Conservation (phyloP, 2,113 vertebrate species). For the Chrysemys picta region DNA sequence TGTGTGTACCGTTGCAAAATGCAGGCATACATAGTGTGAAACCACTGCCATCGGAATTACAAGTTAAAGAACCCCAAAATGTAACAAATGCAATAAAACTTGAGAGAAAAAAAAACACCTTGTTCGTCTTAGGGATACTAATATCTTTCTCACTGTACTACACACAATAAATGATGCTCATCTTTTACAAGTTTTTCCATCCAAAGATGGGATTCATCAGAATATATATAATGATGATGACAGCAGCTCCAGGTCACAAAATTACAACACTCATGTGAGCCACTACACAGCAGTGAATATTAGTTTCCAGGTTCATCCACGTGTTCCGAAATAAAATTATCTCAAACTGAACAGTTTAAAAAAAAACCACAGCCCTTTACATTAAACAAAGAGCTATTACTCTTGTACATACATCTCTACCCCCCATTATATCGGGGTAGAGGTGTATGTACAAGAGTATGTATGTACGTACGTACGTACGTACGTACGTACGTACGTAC, state of each 20-base stretch:
- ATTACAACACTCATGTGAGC: neutral
- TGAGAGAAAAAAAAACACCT: neutral
- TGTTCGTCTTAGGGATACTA: neutral
- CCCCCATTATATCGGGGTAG: too few species aligned
- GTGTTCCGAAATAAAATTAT: neutral
- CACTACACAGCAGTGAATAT: neutral
- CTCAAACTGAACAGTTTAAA: neutral
- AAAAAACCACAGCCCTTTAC: neutral
- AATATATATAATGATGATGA: neutral
- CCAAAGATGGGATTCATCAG: neutral
- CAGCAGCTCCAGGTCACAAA: accelerated
- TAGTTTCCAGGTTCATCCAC: neutral
- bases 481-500: too few species aligned
- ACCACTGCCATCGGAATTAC: neutral
- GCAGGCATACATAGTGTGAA: neutral
- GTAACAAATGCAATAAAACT: neutral
- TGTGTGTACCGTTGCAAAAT: neutral
- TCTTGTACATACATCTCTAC: neutral
- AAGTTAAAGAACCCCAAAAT: neutral
- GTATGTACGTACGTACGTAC: too few species aligned
- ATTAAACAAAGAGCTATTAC: neutral
- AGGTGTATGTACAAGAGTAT: too few species aligned
- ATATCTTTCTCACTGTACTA: neutral
- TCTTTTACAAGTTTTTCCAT: neutral
- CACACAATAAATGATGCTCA: neutral